Evolutionary conservation across 2,888 invertebrate genomes (phyloP), one percentile per base, ranked within the genome.

Genomic region (Drosophila paranaensis): DNA sequence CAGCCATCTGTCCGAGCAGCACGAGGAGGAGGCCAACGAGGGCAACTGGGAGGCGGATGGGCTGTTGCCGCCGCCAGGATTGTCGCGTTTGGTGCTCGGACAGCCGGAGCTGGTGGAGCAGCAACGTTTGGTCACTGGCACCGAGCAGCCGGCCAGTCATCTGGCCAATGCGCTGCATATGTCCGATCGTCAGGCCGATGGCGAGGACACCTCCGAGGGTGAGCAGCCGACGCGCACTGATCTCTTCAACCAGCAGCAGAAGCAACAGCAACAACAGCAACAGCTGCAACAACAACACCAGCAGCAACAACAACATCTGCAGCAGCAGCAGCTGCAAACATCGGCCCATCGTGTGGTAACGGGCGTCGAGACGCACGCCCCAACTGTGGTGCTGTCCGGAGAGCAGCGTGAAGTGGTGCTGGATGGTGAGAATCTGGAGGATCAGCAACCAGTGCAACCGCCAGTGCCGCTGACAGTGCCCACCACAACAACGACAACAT

Each of bases 81-180:
- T 95, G 11, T 94, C 95, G 14, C 93, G 96, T 76, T 93, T 95
- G 93, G 95, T 95, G 4, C 93, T 95, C 0, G 96, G 96, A 0
- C 95, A 95, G 88, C 94, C 95, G 53, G 95, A 95, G 81, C 86
- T 94, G 37, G 94, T 94, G 80, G 94, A 89, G 58, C 87, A 81
- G 53, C 85, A 88, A 30, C 90, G 91, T 4, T 60, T 90, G 64
- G 91, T 91, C 4, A 91, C 91, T 4, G 91, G 89, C 60, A 94
- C 94, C 64, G 94, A 94, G 25, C 91, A 92, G 40, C 94, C 94
- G 2, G 93, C 94, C 0, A 94, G 93, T 16, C 51, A 54, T 33
- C 46, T 93, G 84, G 71, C 92, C 74, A 86, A 89, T 91, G 77
- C 88, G 13, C 35, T 88, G 37, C 85, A 89, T n/a, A 93, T 89